Percentiles rank a stretch among this genome's conserved stretches.
These are phyloP conservation scores for Glyptemys insculpta DNA, from an alignment of 2,797 vertebrate species.

Conservation along the genomic window DNA sequence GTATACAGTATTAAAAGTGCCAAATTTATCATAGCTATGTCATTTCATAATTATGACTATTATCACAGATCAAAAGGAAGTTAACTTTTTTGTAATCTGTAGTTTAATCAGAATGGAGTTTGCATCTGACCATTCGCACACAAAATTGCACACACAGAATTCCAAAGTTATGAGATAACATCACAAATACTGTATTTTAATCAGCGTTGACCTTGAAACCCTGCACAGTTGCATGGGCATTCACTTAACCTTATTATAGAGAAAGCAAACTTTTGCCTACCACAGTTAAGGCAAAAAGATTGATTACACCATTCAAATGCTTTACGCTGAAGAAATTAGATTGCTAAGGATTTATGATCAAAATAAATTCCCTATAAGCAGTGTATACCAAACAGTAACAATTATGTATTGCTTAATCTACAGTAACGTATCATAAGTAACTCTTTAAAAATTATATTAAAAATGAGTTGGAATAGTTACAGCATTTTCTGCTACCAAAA, in stretches of 20 bases:
- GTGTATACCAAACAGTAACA: neutral
- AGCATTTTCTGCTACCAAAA: neutral
- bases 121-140: neutral
- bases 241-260: neutral
- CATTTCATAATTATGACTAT: neutral
- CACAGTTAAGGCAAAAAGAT: neutral
- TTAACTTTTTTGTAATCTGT: neutral
- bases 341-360: neutral
- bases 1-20: neutral
- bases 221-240: fast-evolving
- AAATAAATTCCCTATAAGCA: neutral
- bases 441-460: neutral
- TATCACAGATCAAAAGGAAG: neutral
- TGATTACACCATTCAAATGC: conserved; percentile 3
- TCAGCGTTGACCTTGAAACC: conserved; percentile 12
- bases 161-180: neutral
- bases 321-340: neutral
- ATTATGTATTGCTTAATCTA: neutral
- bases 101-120: neutral
- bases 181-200: conserved; percentile 3
- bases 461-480: neutral
- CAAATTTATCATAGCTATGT: neutral
- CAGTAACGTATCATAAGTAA: neutral
- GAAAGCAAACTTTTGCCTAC: neutral
- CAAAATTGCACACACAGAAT: neutral